These are phyloP conservation scores for Syrmaticus mikado DNA, from an alignment of 2,113 vertebrate species.

Conservation along the genomic window DNA sequence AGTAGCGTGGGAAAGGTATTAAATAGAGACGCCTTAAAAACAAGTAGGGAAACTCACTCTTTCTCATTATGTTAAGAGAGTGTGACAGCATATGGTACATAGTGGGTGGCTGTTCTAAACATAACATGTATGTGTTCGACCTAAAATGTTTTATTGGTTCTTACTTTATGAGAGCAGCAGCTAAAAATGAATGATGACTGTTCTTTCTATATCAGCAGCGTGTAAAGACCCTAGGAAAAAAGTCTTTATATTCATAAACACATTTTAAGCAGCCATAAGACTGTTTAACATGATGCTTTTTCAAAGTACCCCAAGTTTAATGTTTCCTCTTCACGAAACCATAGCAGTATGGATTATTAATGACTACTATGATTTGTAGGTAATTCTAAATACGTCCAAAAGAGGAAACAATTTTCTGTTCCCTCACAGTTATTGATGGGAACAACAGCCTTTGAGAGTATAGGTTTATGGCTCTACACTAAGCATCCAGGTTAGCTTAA, in stretches of 20 bases:
- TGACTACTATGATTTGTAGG: background rate
- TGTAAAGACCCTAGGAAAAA: slow-evolving; percentile 44
- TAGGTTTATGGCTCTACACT: background rate
- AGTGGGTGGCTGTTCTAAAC: slow-evolving; percentile 59
- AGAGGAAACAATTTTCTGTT: background rate
- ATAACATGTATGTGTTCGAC: slow-evolving; percentile 41
- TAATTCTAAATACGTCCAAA: background rate
- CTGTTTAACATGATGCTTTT: background rate
- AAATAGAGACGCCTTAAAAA: slow-evolving; percentile 53
- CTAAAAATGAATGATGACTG: slow-evolving; percentile 51
- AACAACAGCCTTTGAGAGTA: background rate
- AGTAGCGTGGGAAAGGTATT: background rate
- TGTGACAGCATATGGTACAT: slow-evolving; percentile 58
- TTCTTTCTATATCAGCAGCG: slow-evolving; percentile 55
- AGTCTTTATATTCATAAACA: slow-evolving; percentile 8
- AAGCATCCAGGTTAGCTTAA: background rate
- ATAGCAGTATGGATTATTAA: background rate
- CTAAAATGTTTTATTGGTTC: slow-evolving; percentile 54
- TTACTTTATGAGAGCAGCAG: slow-evolving; percentile 44
- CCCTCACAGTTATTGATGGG: background rate
- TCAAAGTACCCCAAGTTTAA: background rate
- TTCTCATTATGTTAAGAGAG: slow-evolving; percentile 43
- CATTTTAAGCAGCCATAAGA: background rate
- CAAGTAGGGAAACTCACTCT: slow-evolving; percentile 30
- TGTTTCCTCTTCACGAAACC: background rate